A percentile compares a stretch with the other conserved stretches of the same genome.
Conservation (phyloP, 64 coral and sea anemone genomes). For the Montipora capricornis region DNA sequence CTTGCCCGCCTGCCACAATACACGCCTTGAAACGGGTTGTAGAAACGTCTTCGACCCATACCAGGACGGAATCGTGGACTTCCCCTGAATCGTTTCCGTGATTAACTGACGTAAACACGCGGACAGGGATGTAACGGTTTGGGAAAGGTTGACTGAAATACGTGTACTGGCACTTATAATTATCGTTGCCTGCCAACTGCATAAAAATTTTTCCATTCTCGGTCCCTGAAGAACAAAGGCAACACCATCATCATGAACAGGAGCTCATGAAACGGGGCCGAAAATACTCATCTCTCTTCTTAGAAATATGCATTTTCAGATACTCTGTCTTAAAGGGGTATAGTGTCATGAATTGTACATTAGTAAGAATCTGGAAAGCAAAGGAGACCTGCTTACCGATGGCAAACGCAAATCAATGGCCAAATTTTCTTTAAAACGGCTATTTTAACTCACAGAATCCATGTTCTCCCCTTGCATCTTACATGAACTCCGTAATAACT, state of each 20-base stretch:
- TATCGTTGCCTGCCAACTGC: not conserved
- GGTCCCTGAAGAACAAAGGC: not conserved
- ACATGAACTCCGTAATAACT: too few relatives aligned
- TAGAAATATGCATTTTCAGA: too few relatives aligned
- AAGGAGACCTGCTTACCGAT: too few relatives aligned
- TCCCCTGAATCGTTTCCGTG: not conserved
- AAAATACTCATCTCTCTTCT: too few relatives aligned
- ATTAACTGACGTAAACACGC: slow-evolving; percentile 1
- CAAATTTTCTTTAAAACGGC: too few relatives aligned
- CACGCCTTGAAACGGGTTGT: slow-evolving; percentile 1
- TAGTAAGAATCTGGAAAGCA: too few relatives aligned
- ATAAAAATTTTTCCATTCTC: not conserved
- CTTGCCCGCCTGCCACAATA: not conserved
- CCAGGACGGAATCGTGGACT: not conserved
- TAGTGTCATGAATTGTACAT: too few relatives aligned
- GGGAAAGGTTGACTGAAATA: not conserved
- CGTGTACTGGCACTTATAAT: not conserved
- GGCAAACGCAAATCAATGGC: too few relatives aligned
- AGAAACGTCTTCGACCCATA: slow-evolving; percentile 20
- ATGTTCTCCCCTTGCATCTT: too few relatives aligned
- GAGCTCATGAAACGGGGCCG: too few relatives aligned
- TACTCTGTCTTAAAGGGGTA: too few relatives aligned
- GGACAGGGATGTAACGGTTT: not conserved
- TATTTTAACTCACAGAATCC: too few relatives aligned
- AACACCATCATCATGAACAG: not conserved